Conservation (phyloP, 2,888 invertebrate species). For the Trichogramma dendrolimi region DNA sequence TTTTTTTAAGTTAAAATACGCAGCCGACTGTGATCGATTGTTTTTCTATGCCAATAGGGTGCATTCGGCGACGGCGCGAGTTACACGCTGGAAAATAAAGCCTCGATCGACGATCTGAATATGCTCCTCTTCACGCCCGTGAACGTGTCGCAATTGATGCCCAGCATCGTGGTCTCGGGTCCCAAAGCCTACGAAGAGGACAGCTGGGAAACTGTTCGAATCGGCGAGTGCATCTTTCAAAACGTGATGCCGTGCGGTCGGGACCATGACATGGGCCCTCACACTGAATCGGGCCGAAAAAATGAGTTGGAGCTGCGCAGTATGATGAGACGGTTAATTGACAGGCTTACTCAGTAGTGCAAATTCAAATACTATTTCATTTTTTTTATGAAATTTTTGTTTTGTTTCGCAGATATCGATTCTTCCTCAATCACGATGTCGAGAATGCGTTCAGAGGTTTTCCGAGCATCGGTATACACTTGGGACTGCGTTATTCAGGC, state of each 20-base stretch:
- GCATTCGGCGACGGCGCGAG: not conserved
- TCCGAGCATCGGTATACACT: too few species aligned
- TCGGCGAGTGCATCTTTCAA: not conserved
- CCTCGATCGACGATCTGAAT: not conserved
- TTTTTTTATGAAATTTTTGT: not conserved
- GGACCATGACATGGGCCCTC: too few species aligned
- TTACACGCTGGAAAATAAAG: not conserved
- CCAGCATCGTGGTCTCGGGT: not conserved
- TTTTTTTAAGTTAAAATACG: not conserved
- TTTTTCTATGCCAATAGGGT: not conserved
- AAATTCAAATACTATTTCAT: not conserved
- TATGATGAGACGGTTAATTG: too few species aligned
- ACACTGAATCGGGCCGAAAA: too few species aligned
- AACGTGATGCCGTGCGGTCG: not conserved
- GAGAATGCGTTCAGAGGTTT: too few species aligned
- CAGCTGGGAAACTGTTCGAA: not conserved
- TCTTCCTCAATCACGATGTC: too few species aligned
- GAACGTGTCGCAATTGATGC: not conserved
- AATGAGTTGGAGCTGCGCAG: too few species aligned
- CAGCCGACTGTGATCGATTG: not conserved
- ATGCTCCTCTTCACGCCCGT: not conserved
- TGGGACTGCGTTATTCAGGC: too few species aligned
- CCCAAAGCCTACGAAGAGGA: not conserved
- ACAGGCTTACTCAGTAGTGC: too few species aligned
- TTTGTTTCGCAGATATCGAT: too few species aligned